Conservation (phyloP, 1,140 invertebrate genomes). For the Oreohelix idahoensis region DNA sequence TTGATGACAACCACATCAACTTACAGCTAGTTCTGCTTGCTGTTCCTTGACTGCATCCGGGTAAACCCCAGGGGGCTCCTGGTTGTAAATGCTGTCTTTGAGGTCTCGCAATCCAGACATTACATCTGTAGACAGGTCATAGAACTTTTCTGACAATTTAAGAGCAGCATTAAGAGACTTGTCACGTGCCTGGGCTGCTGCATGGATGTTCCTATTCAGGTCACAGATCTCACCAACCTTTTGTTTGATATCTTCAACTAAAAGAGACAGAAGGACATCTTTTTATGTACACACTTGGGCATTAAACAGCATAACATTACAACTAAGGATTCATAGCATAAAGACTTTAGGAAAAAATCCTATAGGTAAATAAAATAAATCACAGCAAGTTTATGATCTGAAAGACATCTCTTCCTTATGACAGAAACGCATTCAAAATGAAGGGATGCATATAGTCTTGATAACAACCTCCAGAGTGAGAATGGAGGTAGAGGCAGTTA, state of each 20-base stretch:
- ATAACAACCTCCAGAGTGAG: too few species aligned
- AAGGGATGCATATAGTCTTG: too few species aligned
- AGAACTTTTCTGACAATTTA: slow-evolving; percentile 91
- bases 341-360: too few species aligned
- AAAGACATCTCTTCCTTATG: too few species aligned
- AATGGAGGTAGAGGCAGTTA: too few species aligned
- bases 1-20: too few species aligned
- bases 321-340: too few species aligned
- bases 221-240: slow-evolving; percentile 93
- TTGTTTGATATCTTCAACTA: slow-evolving; percentile 85
- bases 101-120: slow-evolving; percentile 91
- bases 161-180: slow-evolving; percentile 88
- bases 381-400: too few species aligned
- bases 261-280: not conserved
- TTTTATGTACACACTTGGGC: too few species aligned
- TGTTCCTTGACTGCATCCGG: slow-evolving; percentile 86
- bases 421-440: too few species aligned
- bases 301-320: too few species aligned
- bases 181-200: slow-evolving; percentile 85
- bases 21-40: slow-evolving; percentile 86
- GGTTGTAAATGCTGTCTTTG: slow-evolving; percentile 88
- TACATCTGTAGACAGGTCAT: slow-evolving; percentile 91
- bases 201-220: slow-evolving; percentile 92
- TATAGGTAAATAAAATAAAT: too few species aligned
- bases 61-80: slow-evolving; percentile 91